Evolutionary conservation across 2,797 vertebrate genomes (phyloP).

Genomic region (Valencia hispanica): DNA sequence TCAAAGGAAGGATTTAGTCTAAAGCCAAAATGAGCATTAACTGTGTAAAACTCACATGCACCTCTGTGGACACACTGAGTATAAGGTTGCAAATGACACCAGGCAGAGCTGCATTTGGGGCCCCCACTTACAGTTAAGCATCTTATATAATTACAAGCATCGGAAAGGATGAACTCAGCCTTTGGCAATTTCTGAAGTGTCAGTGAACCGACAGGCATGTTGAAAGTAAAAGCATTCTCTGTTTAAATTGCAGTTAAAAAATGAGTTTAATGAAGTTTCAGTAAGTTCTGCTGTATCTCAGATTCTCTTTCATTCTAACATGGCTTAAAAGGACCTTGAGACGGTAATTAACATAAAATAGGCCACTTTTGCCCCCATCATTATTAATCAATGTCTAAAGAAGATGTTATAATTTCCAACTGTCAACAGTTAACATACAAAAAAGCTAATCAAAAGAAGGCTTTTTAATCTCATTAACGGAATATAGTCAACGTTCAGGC

Average conservation of each 20-base stretch:
- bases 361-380: neutral
- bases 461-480: neutral
- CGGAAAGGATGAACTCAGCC: neutral
- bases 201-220: neutral
- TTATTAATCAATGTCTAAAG: neutral
- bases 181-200: neutral
- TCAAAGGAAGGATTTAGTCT: neutral
- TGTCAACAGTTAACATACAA: neutral
- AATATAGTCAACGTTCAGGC: neutral
- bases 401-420: neutral
- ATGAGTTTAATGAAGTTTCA: neutral
- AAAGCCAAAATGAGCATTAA: neutral
- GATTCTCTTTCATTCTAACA: neutral
- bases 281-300: neutral
- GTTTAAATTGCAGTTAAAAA: neutral
- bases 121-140: neutral
- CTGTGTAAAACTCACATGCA: neutral
- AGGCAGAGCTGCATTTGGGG: no score
- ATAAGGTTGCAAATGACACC: neutral
- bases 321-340: neutral
- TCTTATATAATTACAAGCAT: neutral
- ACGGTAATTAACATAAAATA: conserved; percentile 3
- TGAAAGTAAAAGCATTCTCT: neutral
- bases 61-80: neutral
- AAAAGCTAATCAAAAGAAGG: neutral